Conservation (phyloP, 2,888 invertebrate species). For the Spilarctia lutea region DNA sequence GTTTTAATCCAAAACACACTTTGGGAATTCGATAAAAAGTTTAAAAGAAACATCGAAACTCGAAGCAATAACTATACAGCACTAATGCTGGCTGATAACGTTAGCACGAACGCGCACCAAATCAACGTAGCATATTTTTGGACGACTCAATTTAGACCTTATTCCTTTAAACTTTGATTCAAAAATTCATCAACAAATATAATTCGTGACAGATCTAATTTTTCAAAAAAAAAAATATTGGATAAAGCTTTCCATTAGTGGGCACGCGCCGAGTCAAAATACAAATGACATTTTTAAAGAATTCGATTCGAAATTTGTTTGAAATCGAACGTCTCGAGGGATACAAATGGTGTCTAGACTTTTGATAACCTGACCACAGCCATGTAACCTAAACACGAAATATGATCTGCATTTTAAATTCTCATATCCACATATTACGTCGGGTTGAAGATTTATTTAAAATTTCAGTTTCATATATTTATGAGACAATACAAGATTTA, state of each 20-base stretch:
- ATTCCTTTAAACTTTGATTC: conserved; percentile 21
- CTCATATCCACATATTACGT: background rate
- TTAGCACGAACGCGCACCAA: conserved; percentile 62
- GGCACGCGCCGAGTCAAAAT: conserved; percentile 83
- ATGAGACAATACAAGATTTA: background rate
- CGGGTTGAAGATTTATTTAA: conserved; percentile 1
- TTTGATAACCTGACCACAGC: conserved; percentile 63
- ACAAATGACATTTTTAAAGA: conserved; percentile 82
- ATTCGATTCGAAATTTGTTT: conserved; percentile 79
- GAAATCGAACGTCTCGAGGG: conserved; percentile 76
- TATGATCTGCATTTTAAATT: conserved; percentile 33
- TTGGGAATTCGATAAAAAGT: conserved; percentile 75
- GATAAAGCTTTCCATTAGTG: conserved; percentile 82
- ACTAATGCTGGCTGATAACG: conserved; percentile 78
- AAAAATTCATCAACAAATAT: conserved; percentile 31
- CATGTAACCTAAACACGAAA: conserved; percentile 36
- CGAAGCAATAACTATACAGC: conserved; percentile 57
- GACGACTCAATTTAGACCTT: conserved; percentile 52
- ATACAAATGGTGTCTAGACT: conserved; percentile 83
- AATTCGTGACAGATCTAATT: conserved; percentile 69
- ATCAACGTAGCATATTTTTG: conserved; percentile 49
- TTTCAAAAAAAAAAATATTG: conserved; percentile 71
- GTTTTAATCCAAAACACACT: conserved; percentile 80
- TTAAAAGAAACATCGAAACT: conserved; percentile 77
- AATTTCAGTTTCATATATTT: conserved; percentile 5